These are phyloP conservation scores for Habrosyne pyritoides DNA, from an alignment of 2,888 invertebrate species.

Conservation along the genomic window DNA sequence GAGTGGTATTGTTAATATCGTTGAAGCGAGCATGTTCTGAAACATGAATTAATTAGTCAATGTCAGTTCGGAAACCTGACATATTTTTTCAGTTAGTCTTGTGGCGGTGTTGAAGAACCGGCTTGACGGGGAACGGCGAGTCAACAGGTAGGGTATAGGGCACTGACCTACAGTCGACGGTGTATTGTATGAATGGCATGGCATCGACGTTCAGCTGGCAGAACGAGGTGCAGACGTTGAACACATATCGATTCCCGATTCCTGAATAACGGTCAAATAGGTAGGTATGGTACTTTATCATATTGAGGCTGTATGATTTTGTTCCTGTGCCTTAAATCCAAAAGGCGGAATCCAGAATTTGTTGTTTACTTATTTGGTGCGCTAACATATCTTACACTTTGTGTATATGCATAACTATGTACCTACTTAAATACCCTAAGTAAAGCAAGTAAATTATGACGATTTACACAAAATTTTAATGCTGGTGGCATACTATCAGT, in stretches of 20 bases:
- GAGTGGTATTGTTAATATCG: conserved; percentile 27
- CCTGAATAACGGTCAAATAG: conserved; percentile 3
- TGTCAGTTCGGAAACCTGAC: conserved; percentile 54
- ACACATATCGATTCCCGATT: conserved; percentile 40
- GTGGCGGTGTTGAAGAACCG: conserved; percentile 64
- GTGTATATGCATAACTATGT: no score
- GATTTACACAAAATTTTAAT: background rate
- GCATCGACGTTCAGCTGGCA: conserved; percentile 35
- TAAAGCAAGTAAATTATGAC: no score
- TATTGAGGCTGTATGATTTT: background rate
- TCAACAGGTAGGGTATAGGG: conserved; percentile 80
- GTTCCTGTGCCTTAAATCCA: background rate
- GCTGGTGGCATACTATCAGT: background rate
- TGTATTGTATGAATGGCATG: conserved; percentile 69
- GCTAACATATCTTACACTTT: no score
- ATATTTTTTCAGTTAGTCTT: conserved; percentile 45
- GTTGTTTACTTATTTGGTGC: no score
- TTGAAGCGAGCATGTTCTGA: conserved; percentile 17
- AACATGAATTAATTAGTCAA: conserved; percentile 24
- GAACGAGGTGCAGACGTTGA: conserved; percentile 37
- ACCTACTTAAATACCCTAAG: no score
- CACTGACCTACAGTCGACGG: conserved; percentile 75
- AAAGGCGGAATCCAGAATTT: background rate
- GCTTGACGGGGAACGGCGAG: conserved; percentile 63
- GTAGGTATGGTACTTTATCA: background rate